A percentile compares a stretch with the other conserved stretches of the same genome.
Evolutionary conservation across 2,888 invertebrate genomes (phyloP).

Genomic region (Campaea margaritaria): DNA sequence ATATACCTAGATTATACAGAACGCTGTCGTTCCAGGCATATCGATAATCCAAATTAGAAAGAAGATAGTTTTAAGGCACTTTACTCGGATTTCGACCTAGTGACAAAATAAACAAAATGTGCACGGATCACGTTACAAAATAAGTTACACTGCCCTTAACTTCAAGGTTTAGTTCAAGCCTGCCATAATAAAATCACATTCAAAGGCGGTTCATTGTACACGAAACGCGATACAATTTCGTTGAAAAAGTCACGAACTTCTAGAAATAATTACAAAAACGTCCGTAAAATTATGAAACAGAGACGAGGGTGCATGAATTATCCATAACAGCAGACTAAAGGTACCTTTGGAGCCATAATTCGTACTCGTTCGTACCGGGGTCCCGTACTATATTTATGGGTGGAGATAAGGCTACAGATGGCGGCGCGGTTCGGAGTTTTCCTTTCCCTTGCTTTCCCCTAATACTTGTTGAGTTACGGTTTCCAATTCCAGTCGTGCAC

Average conservation of each 20-base stretch:
- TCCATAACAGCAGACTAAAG: conserved; percentile 74
- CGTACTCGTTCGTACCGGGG: conserved; percentile 75
- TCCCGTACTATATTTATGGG: conserved; percentile 78
- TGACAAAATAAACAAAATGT: background rate
- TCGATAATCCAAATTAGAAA: no score
- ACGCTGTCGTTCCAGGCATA: no score
- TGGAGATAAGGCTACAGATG: conserved; percentile 83
- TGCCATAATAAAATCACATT: conserved; percentile 31
- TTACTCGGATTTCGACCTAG: no score
- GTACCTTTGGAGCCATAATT: conserved; percentile 78
- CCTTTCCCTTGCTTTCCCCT: conserved; percentile 79
- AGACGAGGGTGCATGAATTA: conserved; percentile 82
- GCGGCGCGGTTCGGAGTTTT: conserved; percentile 74
- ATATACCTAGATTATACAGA: no score
- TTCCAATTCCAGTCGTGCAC: conserved; percentile 80
- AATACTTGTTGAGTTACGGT: conserved; percentile 84
- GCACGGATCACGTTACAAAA: background rate
- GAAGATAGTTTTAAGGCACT: no score
- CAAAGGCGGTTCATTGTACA: conserved; percentile 40
- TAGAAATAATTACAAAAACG: conserved; percentile 74
- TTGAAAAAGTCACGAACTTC: conserved; percentile 57
- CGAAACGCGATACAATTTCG: conserved; percentile 38
- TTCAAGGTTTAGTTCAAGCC: conserved; percentile 25
- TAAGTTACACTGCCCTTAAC: background rate
- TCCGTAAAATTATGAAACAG: conserved; percentile 73